Percentiles rank a stretch among this genome's conserved stretches.
Evolutionary conservation across 2,113 vertebrate genomes (phyloP).

Genomic region (Pangasianodon gigas): DNA sequence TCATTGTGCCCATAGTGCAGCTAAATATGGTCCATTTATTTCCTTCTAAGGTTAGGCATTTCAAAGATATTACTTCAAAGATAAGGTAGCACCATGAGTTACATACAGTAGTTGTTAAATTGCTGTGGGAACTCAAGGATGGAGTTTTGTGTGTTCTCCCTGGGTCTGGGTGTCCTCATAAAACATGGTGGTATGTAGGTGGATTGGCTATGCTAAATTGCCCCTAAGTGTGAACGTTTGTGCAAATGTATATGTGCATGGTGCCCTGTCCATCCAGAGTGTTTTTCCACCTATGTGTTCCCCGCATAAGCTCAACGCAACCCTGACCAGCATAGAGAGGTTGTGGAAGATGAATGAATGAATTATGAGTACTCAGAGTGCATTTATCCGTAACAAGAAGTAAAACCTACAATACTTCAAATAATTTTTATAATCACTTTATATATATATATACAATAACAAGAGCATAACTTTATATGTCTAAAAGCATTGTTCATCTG

Average conservation of each 20-base stretch:
- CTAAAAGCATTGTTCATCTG: background rate
- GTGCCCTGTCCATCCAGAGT: background rate
- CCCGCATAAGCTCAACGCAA: background rate
- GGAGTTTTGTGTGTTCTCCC: background rate
- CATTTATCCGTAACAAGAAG: background rate
- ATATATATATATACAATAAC: background rate
- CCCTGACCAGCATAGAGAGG: background rate
- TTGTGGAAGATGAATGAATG: background rate
- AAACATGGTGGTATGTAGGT: background rate
- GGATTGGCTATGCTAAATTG: background rate
- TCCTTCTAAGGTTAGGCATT: background rate
- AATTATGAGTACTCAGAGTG: background rate
- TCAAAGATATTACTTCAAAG: background rate
- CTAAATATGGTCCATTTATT: background rate
- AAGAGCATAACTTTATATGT: background rate
- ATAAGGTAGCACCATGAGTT: background rate
- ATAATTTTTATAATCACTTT: background rate
- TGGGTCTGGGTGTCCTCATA: background rate
- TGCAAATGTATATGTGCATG: background rate
- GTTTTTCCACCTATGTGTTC: background rate
- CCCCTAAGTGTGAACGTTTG: background rate
- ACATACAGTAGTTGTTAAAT: background rate
- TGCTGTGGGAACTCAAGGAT: background rate
- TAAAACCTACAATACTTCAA: background rate
- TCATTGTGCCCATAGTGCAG: background rate